These are phyloP conservation scores for Galerucella calmariensis DNA, from an alignment of 2,888 invertebrate species.

Conservation along the genomic window DNA sequence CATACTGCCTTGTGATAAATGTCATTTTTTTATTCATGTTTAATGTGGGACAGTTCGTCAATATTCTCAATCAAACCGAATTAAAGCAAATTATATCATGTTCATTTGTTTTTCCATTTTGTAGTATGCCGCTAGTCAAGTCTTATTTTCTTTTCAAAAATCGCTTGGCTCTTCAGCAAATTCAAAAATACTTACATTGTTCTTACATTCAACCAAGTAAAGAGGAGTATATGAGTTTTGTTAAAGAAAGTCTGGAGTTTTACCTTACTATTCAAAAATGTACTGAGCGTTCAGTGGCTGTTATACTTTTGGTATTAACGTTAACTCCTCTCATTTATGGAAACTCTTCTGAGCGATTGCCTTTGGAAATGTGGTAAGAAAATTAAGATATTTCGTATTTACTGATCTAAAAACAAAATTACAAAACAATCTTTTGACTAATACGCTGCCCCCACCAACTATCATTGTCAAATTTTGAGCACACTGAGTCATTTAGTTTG, in stretches of 20 bases:
- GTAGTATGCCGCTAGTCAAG: background rate
- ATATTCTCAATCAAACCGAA: background rate
- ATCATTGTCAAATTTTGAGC: no score
- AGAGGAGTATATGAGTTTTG: background rate
- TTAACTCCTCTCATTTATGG: background rate
- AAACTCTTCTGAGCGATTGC: background rate
- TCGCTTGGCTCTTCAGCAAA: background rate
- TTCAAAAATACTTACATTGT: background rate
- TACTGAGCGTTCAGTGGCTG: background rate
- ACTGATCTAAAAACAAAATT: no score
- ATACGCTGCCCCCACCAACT: no score
- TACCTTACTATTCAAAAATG: background rate
- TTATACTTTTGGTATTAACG: background rate
- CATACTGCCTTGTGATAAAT: background rate
- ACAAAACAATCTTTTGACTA: no score
- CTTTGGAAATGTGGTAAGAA: background rate
- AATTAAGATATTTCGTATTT: no score
- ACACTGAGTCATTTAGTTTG: no score
- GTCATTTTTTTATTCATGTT: background rate
- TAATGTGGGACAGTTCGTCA: background rate
- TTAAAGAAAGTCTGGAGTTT: background rate
- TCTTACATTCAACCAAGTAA: background rate
- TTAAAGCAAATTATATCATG: background rate
- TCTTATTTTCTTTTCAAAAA: background rate
- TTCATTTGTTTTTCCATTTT: background rate